phyloP scores from a whole-genome alignment of 35 echinoderm and acorn worm species.

The Stichopus chloronotus region DNA sequence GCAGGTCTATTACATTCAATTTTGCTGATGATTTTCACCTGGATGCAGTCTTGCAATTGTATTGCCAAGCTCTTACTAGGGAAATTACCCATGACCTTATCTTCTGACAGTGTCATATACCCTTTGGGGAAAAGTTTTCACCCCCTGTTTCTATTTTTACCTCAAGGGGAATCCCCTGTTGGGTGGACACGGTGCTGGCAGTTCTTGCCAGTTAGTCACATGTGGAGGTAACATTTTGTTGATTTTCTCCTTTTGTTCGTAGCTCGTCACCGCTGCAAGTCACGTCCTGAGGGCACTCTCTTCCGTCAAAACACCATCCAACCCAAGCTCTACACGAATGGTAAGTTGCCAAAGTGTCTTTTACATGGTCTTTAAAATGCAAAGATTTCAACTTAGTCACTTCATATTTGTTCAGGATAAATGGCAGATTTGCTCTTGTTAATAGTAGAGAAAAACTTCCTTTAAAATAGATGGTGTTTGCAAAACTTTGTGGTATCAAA shows the following conservation, averaged over 20 bases:
- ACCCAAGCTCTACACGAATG: conserved; percentile 84
- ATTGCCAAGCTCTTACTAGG: not conserved
- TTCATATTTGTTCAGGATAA: not conserved
- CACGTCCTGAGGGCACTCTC: conserved; percentile 84
- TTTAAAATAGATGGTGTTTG: not conserved
- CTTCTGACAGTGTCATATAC: not conserved
- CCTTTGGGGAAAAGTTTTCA: not conserved
- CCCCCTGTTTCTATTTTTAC: conserved; percentile 29
- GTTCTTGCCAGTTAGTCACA: not conserved
- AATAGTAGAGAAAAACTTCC: not conserved
- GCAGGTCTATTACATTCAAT: not conserved
- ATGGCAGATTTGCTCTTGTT: not conserved
- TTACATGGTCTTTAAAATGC: not conserved
- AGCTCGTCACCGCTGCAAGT: conserved; percentile 83
- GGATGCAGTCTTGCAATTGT: not conserved
- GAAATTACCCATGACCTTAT: conserved; percentile 21
- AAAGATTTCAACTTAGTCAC: not conserved
- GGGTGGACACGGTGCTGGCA: not conserved
- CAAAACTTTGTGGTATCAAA: too few relatives aligned
- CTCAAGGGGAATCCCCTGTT: conserved; percentile 45
- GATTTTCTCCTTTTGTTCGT: not conserved
- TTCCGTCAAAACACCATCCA: conserved; percentile 72
- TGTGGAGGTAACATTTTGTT: not conserved
- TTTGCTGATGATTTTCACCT: not conserved
- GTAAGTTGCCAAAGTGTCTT: conserved; percentile 49